Evolutionary conservation across 1,140 invertebrate genomes (phyloP), one percentile per base, ranked within the genome.

Genomic region (Pogonomyrmex californicus): DNA sequence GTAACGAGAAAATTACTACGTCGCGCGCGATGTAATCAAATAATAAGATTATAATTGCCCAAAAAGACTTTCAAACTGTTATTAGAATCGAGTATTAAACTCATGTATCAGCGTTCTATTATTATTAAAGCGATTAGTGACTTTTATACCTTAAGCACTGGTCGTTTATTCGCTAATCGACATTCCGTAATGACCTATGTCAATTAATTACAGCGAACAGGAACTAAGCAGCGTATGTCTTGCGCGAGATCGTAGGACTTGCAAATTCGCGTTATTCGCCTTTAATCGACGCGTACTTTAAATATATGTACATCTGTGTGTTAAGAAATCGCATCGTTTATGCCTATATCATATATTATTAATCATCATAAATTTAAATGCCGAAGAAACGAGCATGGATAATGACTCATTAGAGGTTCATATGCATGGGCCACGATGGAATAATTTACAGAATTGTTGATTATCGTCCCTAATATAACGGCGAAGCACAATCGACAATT

Each of bases 321-420:
- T 44, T 17, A 36, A 49, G 5, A 12, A 51, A 14, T 6, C 5
- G 47, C 12, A 33, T 44, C 14, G 38, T 54, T 17, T 12, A 36
- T 51, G 36, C 33, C 30, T 66, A 44, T 33, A 68, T 66, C 38
- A 79, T 79, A 54, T 56, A 81, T 81, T 79, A 68, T 79, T 56
- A 81, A 81, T 81, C 36, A 70, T 14, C 77, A 44, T 81, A 81
- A 81, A 56, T 68, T 81, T 70, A 1, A 68, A 81, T 68, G 3
- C 5, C n/a, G n/a, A 54, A 36, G 41, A 66, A 66, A 63, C 76
- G 12, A 10, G 30, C 14, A 30, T 49, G 12, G 23, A 54, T 33
- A 79, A 41, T 10, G 23, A 23, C 58, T 70, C 63, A 33, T 81
- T 81, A 58, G 14, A 44, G 38, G 70, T 70, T 70, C 38, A 81